Evolutionary conservation across 2,888 invertebrate genomes (phyloP), one percentile per base, ranked within the genome.

Genomic region (Rosalia funebris): DNA sequence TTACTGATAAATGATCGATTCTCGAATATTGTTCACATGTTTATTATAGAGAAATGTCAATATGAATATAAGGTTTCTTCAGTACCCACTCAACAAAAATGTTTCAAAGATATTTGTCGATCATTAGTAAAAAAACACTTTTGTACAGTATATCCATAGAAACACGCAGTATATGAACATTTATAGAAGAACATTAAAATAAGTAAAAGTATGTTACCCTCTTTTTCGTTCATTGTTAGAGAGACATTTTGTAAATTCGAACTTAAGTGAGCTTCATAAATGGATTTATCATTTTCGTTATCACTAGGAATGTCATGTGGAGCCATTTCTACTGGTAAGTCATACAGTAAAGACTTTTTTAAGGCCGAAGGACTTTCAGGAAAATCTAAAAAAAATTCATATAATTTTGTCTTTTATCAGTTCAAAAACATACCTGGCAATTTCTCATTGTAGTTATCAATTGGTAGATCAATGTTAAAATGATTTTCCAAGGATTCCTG

Each of bases 341-440:
- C 85, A 63, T 84, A 85, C 72, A 84, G 83, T 0, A 85, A 82
- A 63, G 83, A 79, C 37, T 83, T 78, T 10, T 85, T 84, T 25
- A 86, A 77, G 46, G 84, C 84, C 0, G 86, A 84, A 0, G 88
- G 86, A 16, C 87, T 86, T 34, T 85, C 86, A 15, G 87, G 85
- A 83, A 88, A 79, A 68, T 80, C 81, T 79, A 34, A 31, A 65
- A 64, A 63, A 31, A 1, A 52, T 31, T 2, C 9, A 39, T 39
- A 48, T 1, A 17, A 19, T n/a, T 17, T 7, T 11, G 10, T 1
- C 5, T 15, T 5, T 50, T 16, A 15, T 32, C 3, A n/a, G 1
- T 53, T 3, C 3, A 16, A 25, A 19, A 20, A 56, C 55, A 48
- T 65, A 78, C 77, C 78, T 66, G 78, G 76, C 65, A 79, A 71